Evolutionary conservation across 2,113 vertebrate genomes (phyloP).

Genomic region (Eublepharis macularius): DNA sequence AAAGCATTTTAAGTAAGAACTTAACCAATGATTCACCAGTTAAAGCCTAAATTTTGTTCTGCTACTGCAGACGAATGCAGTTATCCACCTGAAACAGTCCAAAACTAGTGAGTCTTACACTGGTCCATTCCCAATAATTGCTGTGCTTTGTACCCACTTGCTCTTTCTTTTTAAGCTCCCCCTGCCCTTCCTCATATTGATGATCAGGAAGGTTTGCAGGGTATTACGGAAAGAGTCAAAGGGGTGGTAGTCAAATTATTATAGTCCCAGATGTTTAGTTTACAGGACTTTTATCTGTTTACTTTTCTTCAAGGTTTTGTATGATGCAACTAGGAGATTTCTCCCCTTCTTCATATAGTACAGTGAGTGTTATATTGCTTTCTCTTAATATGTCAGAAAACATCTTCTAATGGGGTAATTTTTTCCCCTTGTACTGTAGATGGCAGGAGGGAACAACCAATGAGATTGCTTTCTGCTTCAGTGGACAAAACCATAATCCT

Average conservation of each 20-base stretch:
- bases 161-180: background rate
- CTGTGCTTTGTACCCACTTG: background rate
- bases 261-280: background rate
- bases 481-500: slow-evolving; percentile 99
- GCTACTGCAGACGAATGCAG: too few species aligned
- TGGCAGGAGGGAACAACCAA: slow-evolving; percentile 82
- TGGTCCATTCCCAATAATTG: background rate
- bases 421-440: slow-evolving; percentile 78
- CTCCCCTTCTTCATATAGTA: background rate
- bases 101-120: background rate
- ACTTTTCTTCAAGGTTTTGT: background rate
- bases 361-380: background rate
- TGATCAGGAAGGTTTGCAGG: background rate
- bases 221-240: background rate
- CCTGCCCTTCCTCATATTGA: background rate
- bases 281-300: background rate
- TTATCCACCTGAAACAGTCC: background rate
- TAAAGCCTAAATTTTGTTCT: background rate
- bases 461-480: slow-evolving; percentile 90
- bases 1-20: background rate
- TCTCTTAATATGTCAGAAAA: background rate
- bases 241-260: background rate
- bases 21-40: background rate
- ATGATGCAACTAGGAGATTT: background rate
- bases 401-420: slow-evolving; percentile 9